Conservation (phyloP, 2,113 vertebrate genomes). For the Pterocles orientalis region DNA sequence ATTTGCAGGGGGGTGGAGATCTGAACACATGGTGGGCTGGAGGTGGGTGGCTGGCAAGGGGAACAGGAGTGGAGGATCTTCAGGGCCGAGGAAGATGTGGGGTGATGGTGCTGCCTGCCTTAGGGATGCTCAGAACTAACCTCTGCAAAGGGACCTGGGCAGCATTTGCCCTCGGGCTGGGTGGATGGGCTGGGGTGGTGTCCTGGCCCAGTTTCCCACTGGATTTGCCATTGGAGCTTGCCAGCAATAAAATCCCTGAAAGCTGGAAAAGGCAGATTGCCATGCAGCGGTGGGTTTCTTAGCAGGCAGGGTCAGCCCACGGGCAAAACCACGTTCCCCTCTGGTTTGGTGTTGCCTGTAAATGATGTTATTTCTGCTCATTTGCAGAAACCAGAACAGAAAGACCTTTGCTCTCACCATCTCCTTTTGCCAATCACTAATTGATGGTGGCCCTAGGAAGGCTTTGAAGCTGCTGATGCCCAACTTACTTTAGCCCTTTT, state of each 20-base stretch:
- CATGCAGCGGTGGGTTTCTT: not conserved
- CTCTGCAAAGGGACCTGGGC: not conserved
- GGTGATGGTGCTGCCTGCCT: not conserved
- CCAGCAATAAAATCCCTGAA: not conserved
- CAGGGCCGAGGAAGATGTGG: not conserved
- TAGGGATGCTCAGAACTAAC: not conserved
- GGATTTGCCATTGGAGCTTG: not conserved
- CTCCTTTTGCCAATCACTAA: not conserved
- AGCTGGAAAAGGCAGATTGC: not conserved
- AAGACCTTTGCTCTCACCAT: not conserved
- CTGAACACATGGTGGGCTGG: not conserved
- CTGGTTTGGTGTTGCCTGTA: accelerated
- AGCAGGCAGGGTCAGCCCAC: not conserved
- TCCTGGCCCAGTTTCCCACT: not conserved
- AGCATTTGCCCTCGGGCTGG: not conserved
- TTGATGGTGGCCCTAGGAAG: not conserved
- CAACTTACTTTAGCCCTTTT: not conserved
- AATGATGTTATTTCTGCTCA: not conserved
- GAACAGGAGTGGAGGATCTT: not conserved
- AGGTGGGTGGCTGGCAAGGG: not conserved
- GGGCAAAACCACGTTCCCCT: not conserved
- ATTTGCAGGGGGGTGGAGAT: not conserved
- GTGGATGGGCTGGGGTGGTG: accelerated
- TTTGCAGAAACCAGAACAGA: not conserved
- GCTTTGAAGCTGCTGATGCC: not conserved